Evolutionary conservation across 2,113 vertebrate genomes (phyloP), one percentile per base, ranked within the genome.

Genomic region (Rana temporaria): DNA sequence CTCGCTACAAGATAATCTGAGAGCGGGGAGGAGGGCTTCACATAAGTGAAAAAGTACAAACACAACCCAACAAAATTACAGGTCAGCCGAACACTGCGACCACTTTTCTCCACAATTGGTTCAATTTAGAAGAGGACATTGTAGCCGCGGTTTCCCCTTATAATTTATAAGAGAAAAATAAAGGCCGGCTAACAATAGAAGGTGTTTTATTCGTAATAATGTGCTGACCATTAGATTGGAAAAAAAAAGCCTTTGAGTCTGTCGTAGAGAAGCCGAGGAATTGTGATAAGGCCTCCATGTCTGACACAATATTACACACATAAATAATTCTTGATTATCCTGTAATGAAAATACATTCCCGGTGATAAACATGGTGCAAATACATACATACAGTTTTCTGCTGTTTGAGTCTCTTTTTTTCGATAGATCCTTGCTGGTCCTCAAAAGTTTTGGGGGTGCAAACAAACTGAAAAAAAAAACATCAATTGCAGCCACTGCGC

Each of bases 61-160:
- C 55, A 73, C 24, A 63, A 57, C 20, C 17, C 70, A 64, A 48
- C 19, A 19, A 74, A 74, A 69, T 79, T 68, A 56, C 77, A 79
- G 77, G 77, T 68, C 77, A 79, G 52, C 6, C 3, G 55, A 38
- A 74, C 48, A 82, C 74, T 65, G 30, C 18, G 18, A 17, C 19
- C 59, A 55, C 55, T 69, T 52, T 22, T 72, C 18, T 11, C 19
- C 32, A 62, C 38, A 72, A 64, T 64, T 64, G 34, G 60, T 81
- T 81, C 67, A 63, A 63, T 81, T 64, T 56, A 81, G 24, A 68
- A 19, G 12, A 3, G 8, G 24, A 81, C 26, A 71, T 72, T 72
- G 38, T 80, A n/a, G 9, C 19, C 0, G 19, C 17, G 56, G 67
- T 26, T 71, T 80, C 38, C 30, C 18, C 59, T 48, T 64, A 48